These are phyloP conservation scores for Pristionchus fissidentatus DNA, from an alignment of 2,888 invertebrate genomes.

Conservation along the genomic window DNA sequence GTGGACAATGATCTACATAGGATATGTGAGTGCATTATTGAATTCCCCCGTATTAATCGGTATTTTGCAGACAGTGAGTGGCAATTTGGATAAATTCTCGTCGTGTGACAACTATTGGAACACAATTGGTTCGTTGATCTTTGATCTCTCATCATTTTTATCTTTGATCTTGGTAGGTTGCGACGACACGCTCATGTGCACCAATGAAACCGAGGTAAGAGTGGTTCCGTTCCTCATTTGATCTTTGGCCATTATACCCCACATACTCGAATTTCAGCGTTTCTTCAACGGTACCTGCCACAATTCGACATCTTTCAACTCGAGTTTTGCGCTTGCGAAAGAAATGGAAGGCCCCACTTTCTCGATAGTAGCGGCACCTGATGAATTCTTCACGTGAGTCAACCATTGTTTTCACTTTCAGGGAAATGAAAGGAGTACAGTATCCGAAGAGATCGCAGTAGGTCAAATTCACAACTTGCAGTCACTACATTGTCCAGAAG, in stretches of 20 bases:
- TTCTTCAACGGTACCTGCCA: constrained; percentile 56
- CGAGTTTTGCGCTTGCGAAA: not conserved
- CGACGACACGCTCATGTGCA: not conserved
- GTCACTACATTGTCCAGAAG: not conserved
- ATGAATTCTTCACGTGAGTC: constrained; percentile 61
- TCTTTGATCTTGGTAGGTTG: not conserved
- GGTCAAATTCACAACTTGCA: not conserved
- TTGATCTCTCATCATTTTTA: not conserved
- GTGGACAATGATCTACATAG: constrained; percentile 66
- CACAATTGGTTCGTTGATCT: constrained; percentile 45
- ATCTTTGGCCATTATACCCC: not conserved
- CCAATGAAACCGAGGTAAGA: not conserved
- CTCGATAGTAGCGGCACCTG: constrained; percentile 48
- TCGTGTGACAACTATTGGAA: constrained; percentile 59
- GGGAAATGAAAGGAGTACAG: not conserved
- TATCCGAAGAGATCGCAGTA: not conserved
- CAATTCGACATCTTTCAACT: constrained; percentile 10
- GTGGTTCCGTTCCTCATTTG: too few species aligned
- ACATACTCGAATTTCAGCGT: not conserved
- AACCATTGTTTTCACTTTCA: not conserved
- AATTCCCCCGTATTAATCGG: not conserved
- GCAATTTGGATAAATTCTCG: constrained; percentile 54
- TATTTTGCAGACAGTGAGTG: constrained; percentile 52
- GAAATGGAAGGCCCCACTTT: not conserved
- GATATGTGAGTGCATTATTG: constrained; percentile 30